These are phyloP conservation scores for Anarhynchus alexandrinus DNA, from an alignment of 2,113 vertebrate species.

Conservation along the genomic window DNA sequence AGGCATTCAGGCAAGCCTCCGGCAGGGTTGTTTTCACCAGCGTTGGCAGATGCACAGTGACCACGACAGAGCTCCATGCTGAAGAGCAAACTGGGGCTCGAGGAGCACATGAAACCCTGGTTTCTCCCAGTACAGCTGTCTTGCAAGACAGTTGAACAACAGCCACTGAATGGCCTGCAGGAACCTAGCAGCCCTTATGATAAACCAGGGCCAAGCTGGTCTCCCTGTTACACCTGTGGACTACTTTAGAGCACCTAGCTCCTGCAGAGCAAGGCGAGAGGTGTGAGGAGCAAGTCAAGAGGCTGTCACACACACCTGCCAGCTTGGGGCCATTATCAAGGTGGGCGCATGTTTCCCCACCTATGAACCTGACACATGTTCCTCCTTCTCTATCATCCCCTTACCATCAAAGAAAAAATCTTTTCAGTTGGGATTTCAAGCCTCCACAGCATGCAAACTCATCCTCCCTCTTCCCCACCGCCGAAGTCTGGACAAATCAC, in stretches of 20 bases:
- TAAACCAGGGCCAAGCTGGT: not conserved
- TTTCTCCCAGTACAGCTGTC: not conserved
- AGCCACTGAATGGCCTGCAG: not conserved
- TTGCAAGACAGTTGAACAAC: not conserved
- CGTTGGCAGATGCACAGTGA: not conserved
- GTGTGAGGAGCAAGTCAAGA: not conserved
- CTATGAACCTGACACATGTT: not conserved
- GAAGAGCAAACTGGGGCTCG: not conserved
- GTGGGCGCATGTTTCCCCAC: not conserved
- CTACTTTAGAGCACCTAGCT: not conserved
- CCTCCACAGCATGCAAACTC: not conserved
- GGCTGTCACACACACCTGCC: not conserved
- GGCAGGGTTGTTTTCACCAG: not conserved
- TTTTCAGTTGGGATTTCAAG: not conserved
- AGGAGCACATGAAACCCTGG: not conserved
- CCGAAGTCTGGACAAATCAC: accelerated
- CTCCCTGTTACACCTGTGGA: accelerated
- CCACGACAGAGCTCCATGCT: not conserved
- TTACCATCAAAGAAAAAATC: not conserved
- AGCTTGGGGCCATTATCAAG: not conserved
- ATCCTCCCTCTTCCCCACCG: not conserved
- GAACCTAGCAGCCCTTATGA: not conserved
- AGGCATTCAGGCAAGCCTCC: not conserved
- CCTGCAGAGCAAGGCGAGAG: not conserved
- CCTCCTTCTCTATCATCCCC: not conserved